Evolutionary conservation across 2,797 vertebrate species (phyloP), one percentile per base, ranked within the genome.

Genomic region (Gymnocypris eckloni): DNA sequence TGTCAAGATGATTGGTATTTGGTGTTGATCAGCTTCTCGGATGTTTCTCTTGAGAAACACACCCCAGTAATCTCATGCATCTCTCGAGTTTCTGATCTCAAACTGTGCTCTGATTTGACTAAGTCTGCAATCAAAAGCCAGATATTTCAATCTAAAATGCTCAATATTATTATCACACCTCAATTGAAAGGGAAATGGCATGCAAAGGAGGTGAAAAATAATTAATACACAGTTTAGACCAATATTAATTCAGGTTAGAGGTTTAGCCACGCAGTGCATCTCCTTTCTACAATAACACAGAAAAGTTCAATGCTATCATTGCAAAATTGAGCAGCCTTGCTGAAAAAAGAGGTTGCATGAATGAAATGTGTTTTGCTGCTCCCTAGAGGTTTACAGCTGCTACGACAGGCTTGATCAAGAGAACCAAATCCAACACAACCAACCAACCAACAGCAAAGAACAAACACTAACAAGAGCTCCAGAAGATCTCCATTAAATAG

Each of bases 331-430:
- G 37, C 16, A 39, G 66, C 33, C 7, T 69, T 25, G n/a, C 13
- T 48, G 41, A 45, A 67, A 37, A 67, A 48, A 8, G 15, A 25
- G 1, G 10, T 28, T 71, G 28, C 16, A 20, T 52, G 72, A 39
- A 80, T 22, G 13, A 52, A 48, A 54, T 45, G 59, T n/a, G 9
- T 12, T 70, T 33, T 89, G 83, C 83, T 52, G 41, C 83, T 81
- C 83, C 43, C 88, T 87, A 89, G 48, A 76, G 88, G 69, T 79
- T 33, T 1, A 67, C 37, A 18, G 15, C 11, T 15, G 41, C 20
- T 81, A 88, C 48, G 69, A 43, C 82, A 84, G 16, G 33, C 37
- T 22, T 37, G 43, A 33, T 45, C 4, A 45, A 45, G 2, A 59
- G 11, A 11, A 33, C 52, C n/a, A 43, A 59, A 73, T 10, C n/a